Base-by-base conservation (phyloP, 1,140 invertebrate species). In the Pectinophora gossypiella region DNA sequence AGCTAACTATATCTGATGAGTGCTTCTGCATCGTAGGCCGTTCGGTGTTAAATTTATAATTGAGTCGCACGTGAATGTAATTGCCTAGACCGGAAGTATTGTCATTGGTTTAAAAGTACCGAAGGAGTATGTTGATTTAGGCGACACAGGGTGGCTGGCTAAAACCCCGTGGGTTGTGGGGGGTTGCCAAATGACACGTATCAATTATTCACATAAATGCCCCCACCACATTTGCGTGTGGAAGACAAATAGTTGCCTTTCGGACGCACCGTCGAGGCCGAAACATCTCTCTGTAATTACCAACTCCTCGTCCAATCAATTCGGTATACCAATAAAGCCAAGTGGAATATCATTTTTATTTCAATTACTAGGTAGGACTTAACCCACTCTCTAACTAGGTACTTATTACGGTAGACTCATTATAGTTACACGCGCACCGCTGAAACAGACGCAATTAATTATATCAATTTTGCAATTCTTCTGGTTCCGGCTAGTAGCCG, bases 131-230 rank as follows among this genome's bases (percentile, higher is more conserved):
- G 64, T 71, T 61, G 60, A 66, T 43, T 51, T 61, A 61, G 59
- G 60, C 62, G 70, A 67, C 63, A 69, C 61, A 61, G 61, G 58
- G 64, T 44, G 56, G 61, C 47, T 54, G 40, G 66, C 59, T 57
- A 66, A 64, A 59, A 62, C 48, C 50, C 42, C 40, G 55, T 65
- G 35, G 44, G 44, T 12, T 2, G 21, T 22, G 61, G 59, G 61
- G 71, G 73, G 80, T 86, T 83, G 83, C 83, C 83, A 86, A 86
- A 86, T 85, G 81, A 86, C 79, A 83, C 64, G 70, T 85, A 86
- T 86, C 74, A 83, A 86, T 85, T 86, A 86, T 86, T 86, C 75
- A 86, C 67, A 78, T 68, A 72, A 79, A 78, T 76, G 77, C 74
- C 75, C 83, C 76, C 67, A 66, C 50, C 68, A 76, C 83, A 85